Percentiles rank a stretch among this genome's conserved stretches.
Conservation (phyloP, 1,140 invertebrate species). For the Listronotus oregonensis region DNA sequence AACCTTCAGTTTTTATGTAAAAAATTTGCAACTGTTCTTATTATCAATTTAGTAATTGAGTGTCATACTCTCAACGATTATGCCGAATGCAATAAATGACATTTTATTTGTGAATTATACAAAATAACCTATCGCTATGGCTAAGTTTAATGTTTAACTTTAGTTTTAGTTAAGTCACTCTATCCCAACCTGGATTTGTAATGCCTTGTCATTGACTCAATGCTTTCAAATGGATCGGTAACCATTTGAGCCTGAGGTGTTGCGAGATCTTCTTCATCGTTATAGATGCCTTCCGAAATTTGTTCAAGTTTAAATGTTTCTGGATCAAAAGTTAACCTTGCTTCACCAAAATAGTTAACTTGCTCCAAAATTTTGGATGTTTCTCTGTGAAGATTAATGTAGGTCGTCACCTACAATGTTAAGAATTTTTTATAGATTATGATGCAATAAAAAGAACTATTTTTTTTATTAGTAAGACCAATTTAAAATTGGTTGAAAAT, state of each 20-base stretch:
- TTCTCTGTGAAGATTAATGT: constrained; percentile 60
- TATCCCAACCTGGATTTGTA: constrained; percentile 56
- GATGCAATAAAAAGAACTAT: too few relatives aligned
- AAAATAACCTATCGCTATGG: too few relatives aligned
- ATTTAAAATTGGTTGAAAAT: too few relatives aligned
- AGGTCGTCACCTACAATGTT: constrained; percentile 30
- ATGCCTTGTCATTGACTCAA: constrained; percentile 56
- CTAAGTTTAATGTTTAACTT: too few relatives aligned
- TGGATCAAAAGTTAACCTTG: constrained; percentile 60
- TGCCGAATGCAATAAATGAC: too few relatives aligned
- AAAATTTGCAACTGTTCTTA: too few relatives aligned
- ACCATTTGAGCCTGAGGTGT: constrained; percentile 47
- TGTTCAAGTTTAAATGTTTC: constrained; percentile 61
- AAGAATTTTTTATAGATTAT: too few relatives aligned
- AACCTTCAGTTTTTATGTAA: too few relatives aligned
- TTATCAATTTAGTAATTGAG: too few relatives aligned
- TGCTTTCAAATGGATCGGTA: constrained; percentile 58
- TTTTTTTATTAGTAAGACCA: too few relatives aligned
- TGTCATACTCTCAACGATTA: too few relatives aligned
- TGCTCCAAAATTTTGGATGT: constrained; percentile 60
- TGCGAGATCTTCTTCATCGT: constrained; percentile 59
- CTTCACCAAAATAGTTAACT: constrained; percentile 60
- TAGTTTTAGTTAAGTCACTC: neutral
- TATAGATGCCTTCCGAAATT: constrained; percentile 56
- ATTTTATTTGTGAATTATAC: too few relatives aligned